Evolutionary conservation across 2,113 vertebrate genomes (phyloP).

Genomic region (Nesogale talazaci): DNA sequence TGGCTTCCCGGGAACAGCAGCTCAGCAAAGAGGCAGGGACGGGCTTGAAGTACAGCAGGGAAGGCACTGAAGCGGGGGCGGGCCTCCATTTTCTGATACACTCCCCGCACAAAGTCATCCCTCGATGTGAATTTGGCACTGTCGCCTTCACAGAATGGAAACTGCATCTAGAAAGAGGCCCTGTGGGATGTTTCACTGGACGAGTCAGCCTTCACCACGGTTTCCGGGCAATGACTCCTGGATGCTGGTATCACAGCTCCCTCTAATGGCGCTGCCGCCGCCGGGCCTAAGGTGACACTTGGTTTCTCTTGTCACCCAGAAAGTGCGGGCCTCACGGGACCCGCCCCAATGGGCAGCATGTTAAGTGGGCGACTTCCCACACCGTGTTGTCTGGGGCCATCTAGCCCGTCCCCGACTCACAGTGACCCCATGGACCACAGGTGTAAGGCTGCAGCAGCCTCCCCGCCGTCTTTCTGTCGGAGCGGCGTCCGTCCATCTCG

Average conservation of each 20-base stretch:
- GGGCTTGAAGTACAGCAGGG: background rate
- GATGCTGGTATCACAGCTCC: background rate
- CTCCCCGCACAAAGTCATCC: background rate
- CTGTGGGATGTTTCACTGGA: background rate
- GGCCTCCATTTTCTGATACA: background rate
- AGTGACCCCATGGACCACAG: no score
- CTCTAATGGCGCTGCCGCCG: constrained; percentile 62
- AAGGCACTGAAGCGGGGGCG: background rate
- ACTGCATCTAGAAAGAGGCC: background rate
- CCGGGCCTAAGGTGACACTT: background rate
- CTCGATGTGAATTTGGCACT: background rate
- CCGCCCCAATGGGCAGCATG: constrained; percentile 6
- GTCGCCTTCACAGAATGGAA: background rate
- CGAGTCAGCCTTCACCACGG: background rate
- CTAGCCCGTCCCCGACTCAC: no score
- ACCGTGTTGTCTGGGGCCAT: no score
- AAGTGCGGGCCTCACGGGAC: background rate
- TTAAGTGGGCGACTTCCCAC: constrained; percentile 22
- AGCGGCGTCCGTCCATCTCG: no score
- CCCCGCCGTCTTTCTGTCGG: no score
- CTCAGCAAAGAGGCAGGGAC: constrained; percentile 2
- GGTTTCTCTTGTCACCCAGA: background rate
- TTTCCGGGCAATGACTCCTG: constrained; percentile 19
- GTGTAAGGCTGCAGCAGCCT: no score
- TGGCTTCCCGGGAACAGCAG: constrained; percentile 46